Percentiles rank a stretch among this genome's conserved stretches.
Conservation (phyloP, 2,888 invertebrate genomes). For the Microplitis deprimator region DNA sequence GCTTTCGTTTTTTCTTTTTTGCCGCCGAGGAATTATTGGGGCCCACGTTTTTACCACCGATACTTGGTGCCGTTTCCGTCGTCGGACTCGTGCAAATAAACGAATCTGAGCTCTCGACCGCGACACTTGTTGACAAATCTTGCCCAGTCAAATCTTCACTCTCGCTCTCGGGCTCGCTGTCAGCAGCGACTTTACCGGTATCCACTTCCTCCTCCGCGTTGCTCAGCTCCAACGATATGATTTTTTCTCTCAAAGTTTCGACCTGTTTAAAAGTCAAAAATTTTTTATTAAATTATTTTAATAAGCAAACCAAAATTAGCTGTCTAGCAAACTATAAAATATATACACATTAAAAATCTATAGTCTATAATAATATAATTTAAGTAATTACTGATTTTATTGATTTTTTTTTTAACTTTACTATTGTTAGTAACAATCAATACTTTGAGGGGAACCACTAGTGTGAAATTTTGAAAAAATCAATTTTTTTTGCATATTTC, state of each 20-base stretch:
- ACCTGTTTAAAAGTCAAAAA: slow-evolving; percentile 74
- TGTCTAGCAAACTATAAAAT: not conserved
- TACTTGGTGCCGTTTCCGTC: slow-evolving; percentile 73
- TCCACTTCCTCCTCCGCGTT: slow-evolving; percentile 76
- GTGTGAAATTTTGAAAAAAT: no score
- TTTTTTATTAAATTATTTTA: not conserved
- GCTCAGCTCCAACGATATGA: slow-evolving; percentile 89
- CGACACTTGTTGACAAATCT: slow-evolving; percentile 68
- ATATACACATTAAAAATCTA: not conserved
- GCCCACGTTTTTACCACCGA: slow-evolving; percentile 71
- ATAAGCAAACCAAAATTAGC: not conserved
- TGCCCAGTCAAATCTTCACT: slow-evolving; percentile 67
- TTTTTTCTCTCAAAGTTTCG: slow-evolving; percentile 92
- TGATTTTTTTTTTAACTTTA: not conserved
- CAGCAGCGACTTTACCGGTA: slow-evolving; percentile 62
- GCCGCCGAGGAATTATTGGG: slow-evolving; percentile 57
- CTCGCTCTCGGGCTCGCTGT: slow-evolving; percentile 66
- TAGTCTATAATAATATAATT: not conserved
- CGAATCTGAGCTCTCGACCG: slow-evolving; percentile 73
- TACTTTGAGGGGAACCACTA: no score
- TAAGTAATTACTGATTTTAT: not conserved
- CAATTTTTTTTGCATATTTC: no score
- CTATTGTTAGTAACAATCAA: not conserved
- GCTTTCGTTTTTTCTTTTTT: slow-evolving; percentile 74
- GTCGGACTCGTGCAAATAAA: slow-evolving; percentile 73